Conservation (phyloP, 2,888 invertebrate genomes). For the Leptinotarsa rubiginosa region DNA sequence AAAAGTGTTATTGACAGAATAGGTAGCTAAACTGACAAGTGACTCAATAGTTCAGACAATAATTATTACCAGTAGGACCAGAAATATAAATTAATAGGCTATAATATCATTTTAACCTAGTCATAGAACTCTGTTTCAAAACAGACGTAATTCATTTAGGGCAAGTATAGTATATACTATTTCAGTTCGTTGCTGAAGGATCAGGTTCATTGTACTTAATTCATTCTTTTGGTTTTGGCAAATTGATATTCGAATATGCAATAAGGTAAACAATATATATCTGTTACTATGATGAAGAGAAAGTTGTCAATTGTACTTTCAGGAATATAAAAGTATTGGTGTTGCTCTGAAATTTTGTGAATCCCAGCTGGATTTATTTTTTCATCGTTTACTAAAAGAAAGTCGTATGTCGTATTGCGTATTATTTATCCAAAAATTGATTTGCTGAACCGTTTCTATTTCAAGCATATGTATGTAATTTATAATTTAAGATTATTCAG, state of each 20-base stretch:
- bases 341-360: too few species aligned
- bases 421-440: neutral
- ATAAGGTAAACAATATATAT: neutral
- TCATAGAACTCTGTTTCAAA: conserved; percentile 42
- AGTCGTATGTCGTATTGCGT: too few species aligned
- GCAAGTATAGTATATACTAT: neutral
- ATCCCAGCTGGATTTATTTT: too few species aligned
- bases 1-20: too few species aligned
- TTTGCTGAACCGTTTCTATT: neutral
- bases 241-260: neutral
- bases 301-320: too few species aligned
- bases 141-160: conserved; percentile 35
- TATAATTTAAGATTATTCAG: neutral
- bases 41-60: neutral
- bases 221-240: neutral
- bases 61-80: neutral
- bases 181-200: neutral
- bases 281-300: too few species aligned
- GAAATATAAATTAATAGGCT: neutral
- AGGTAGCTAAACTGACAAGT: neutral
- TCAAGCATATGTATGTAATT: neutral
- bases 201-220: neutral
- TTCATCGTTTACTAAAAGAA: too few species aligned
- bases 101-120: conserved; percentile 40
- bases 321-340: too few species aligned